Base-by-base conservation (phyloP, 2,797 vertebrate species). In the Girardinus metallicus region DNA sequence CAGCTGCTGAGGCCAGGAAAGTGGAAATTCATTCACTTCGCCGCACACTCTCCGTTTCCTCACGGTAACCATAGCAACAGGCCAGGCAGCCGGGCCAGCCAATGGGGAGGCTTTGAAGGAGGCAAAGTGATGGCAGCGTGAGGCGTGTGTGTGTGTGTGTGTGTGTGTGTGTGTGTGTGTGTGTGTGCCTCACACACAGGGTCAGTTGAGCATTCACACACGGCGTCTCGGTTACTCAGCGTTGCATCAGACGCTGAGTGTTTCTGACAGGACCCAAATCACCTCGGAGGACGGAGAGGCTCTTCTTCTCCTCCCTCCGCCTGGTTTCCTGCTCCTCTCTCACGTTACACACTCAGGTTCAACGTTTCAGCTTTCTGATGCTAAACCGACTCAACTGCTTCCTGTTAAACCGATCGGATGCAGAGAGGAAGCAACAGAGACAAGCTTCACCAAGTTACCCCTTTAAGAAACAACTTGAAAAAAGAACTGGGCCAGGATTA, bases 51-150 rank as follows among this genome's bases (percentile, higher is more conserved):
- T 78, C 77, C 78, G 87, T 88, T 92, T 93, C 93, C 87, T 94
- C 81, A 0, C 49, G 47, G 95, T 95, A 88, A 87, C 95, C 91
- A 66, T 94, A 95, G 95, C 95, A 96, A 96, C 95, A 96, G 84
- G 87, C 83, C 91, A 85, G 88, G 89, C 91, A 92, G 85, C 75
- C 86, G 89, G 83, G 86, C 88, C 78, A 87, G 83, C 53, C 55
- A 85, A 87, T 78, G 75, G 81, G 68, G 73, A 39, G 81, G 80
- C 81, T 86, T 73, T 80, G 88, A 91, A 91, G 77, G 87, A 91
- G 89, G 89, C 74, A 83, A 83, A 84, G 85, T 29, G 86, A 83
- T 74, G 80, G 74, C 51, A 8, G 55, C 57, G 82, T 84, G 83
- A 57, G 51, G 66, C 75, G 51, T 84, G 55, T 77, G 75, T 76